phyloP scores from a whole-genome alignment of 2,888 invertebrate genomes.

The Synergus umbraculus region DNA sequence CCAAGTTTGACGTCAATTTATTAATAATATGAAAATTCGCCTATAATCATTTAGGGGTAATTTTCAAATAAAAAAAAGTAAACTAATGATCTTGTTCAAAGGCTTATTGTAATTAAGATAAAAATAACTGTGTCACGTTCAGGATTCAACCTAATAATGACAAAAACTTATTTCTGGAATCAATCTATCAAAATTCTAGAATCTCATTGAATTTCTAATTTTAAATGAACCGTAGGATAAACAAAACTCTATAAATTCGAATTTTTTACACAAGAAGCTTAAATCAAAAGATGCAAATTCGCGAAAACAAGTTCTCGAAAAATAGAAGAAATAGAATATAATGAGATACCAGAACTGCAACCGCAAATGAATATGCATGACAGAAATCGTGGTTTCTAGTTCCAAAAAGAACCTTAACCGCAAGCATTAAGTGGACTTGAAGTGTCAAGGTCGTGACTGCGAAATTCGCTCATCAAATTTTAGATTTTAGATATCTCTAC shows the following conservation, averaged over 20 bases:
- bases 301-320: background rate
- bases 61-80: background rate
- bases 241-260: background rate
- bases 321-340: background rate
- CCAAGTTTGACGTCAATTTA: background rate
- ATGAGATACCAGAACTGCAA: background rate
- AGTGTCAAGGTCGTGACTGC: constrained; percentile 12
- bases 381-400: background rate
- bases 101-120: background rate
- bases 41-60: background rate
- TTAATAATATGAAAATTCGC: background rate
- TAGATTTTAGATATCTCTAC: constrained; percentile 6
- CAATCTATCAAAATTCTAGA: background rate
- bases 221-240: background rate
- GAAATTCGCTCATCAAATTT: background rate
- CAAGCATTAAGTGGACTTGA: background rate
- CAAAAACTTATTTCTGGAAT: background rate
- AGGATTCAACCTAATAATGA: background rate
- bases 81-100: background rate
- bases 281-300: background rate
- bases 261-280: background rate
- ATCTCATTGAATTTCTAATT: background rate
- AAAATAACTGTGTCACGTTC: background rate
- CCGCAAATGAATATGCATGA: constrained; percentile 7
- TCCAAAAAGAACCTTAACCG: background rate